Evolutionary conservation across 1,140 invertebrate genomes (phyloP).

Genomic region (Aethina tumida): DNA sequence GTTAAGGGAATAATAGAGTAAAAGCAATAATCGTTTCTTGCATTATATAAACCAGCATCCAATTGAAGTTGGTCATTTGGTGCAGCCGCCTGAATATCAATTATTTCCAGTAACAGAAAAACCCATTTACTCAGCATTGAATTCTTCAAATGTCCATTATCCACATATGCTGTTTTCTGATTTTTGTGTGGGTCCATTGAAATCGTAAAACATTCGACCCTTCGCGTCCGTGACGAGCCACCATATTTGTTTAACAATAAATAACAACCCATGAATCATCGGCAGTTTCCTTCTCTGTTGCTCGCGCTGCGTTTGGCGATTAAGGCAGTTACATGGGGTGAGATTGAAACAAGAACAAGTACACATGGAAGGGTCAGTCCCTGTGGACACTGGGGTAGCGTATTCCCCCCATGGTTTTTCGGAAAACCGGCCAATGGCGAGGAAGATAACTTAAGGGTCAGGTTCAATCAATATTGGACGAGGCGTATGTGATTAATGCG

Average conservation of each 20-base stretch:
- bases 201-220: constrained; percentile 6
- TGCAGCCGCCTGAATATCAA: no score
- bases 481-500: constrained; percentile 12
- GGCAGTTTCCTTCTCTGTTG: constrained; percentile 5
- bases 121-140: constrained; percentile 14
- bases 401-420: constrained; percentile 17
- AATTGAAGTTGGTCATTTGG: no score
- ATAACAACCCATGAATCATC: constrained; percentile 3
- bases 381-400: constrained; percentile 19
- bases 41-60: no score
- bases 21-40: no score
- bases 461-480: constrained; percentile 17
- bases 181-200: constrained; percentile 23
- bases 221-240: constrained; percentile 6
- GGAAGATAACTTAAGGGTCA: constrained; percentile 18
- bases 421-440: constrained; percentile 18
- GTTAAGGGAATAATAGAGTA: no score
- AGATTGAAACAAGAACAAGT: constrained; percentile 10
- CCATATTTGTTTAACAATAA: constrained; percentile 13
- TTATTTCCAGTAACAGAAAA: constrained; percentile 21
- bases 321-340: constrained; percentile 3
- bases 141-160: constrained; percentile 24
- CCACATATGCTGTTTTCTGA: constrained; percentile 23
- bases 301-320: not conserved
- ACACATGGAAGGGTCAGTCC: constrained; percentile 24